Evolutionary conservation across 1,140 invertebrate species (phyloP).

Genomic region (Neodiprion pinetum): DNA sequence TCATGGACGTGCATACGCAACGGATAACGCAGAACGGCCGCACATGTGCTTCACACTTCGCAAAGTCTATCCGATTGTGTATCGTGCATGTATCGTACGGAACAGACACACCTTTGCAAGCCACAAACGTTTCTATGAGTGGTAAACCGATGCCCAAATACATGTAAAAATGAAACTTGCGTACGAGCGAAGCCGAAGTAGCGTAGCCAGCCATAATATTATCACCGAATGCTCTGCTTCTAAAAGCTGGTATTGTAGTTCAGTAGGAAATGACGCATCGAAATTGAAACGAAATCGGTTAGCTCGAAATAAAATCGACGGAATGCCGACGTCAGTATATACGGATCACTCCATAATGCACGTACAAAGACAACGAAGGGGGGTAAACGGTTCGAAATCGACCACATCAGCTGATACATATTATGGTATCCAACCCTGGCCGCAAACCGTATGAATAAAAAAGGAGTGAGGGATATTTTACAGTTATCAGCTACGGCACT

Average conservation of each 20-base stretch:
- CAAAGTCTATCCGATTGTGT: background rate
- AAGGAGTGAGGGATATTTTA: conserved; percentile 18
- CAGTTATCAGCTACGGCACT: conserved; percentile 30
- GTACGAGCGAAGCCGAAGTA: background rate
- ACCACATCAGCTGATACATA: conserved; percentile 44
- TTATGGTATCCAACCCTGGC: conserved; percentile 11
- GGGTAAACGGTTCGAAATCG: conserved; percentile 29
- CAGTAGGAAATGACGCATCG: no score
- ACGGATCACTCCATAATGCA: background rate
- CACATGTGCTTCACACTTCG: background rate
- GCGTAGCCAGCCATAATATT: background rate
- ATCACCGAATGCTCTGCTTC: background rate
- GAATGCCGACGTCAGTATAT: no score
- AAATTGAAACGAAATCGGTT: no score
- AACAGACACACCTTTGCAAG: background rate
- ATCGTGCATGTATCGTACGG: background rate
- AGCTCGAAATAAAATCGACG: no score
- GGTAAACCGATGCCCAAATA: background rate
- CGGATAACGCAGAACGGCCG: background rate
- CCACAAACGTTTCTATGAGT: background rate
- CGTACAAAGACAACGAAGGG: background rate
- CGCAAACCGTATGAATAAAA: conserved; percentile 13
- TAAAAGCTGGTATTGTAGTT: background rate
- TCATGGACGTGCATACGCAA: background rate
- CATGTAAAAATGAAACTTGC: background rate